Evolutionary conservation across 2,888 invertebrate species (phyloP), one percentile per base, ranked within the genome.

Genomic region (Crossocerus cetratus): DNA sequence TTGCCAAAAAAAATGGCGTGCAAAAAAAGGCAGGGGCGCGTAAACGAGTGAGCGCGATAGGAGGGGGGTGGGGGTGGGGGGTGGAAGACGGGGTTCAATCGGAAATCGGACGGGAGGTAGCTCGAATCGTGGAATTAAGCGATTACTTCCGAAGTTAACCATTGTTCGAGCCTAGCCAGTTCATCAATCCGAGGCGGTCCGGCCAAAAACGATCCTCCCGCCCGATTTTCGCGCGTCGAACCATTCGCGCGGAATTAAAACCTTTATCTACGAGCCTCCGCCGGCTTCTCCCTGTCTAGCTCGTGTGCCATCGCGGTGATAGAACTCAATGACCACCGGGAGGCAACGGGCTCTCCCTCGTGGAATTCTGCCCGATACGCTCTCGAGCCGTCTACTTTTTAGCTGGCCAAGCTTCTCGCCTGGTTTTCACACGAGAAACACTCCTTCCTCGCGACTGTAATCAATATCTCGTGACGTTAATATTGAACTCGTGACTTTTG

Each of bases 161-260:
- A 84, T 84, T 84, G 83, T 84, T 84, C 80, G 65, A n/a, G 63
- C 58, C 68, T 73, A 72, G 74, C 68, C 74, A 72, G 74, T 78
- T 74, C 77, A 78, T 83, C 83, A 81, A 81, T 83, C 76, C 69
- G 69, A 32, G 32, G 32, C 32, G 32, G 32, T 11, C 3, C 32
- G 20, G 14, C 63, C 61, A 14, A 42, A 43, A 59, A 5, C 42
- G 70, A 74, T 72, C 65, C 77, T 75, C 71, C 63, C 71, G 57
- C 32, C 69, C 75, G 76, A 82, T 77, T 82, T 82, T 81, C 76
- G 70, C 76, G 70, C 78, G 72, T 69, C 76, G 79, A 77, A 72
- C 80, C 79, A 68, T 80, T 84, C 83, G 80, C 69, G 77, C 80
- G 82, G 83, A 86, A 86, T 87, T 86, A 86, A 87, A 86, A 83